Percentiles rank a stretch among this genome's conserved stretches.
Conservation (phyloP, 2,113 vertebrate species). For the Gobiocypris rarus region DNA sequence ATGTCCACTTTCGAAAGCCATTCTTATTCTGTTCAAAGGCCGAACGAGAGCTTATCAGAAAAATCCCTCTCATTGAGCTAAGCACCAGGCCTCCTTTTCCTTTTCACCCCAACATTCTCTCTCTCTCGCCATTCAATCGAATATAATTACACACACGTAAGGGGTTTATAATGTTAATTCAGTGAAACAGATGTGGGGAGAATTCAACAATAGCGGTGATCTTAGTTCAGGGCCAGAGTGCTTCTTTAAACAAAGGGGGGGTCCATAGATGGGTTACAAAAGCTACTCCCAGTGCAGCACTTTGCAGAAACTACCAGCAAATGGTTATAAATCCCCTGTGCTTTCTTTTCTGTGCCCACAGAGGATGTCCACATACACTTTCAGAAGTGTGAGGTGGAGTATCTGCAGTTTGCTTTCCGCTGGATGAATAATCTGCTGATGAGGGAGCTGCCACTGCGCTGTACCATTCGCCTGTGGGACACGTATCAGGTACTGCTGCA, state of each 20-base stretch:
- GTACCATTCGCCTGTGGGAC: slow-evolving; percentile 94
- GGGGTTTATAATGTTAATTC: slow-evolving; percentile 45
- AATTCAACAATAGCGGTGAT: slow-evolving; percentile 5
- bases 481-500: slow-evolving; percentile 87
- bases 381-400: slow-evolving; percentile 91
- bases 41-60: slow-evolving; percentile 48
- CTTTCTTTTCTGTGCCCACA: slow-evolving; percentile 65
- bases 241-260: slow-evolving; percentile 17
- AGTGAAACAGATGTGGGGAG: slow-evolving; percentile 29
- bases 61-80: slow-evolving; percentile 29
- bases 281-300: slow-evolving; percentile 30
- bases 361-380: slow-evolving; percentile 91
- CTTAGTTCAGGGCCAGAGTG: slow-evolving; percentile 7
- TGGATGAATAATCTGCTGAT: slow-evolving; percentile 99
- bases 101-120: background rate
- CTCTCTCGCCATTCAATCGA: slow-evolving; percentile 25
- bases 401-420: slow-evolving; percentile 96
- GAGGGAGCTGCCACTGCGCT: slow-evolving; percentile 90
- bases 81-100: slow-evolving; percentile 3
- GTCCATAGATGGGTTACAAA: slow-evolving; percentile 16
- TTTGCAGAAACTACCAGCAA: background rate
- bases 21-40: slow-evolving; percentile 49
- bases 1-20: slow-evolving; percentile 40
- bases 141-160: slow-evolving; percentile 39
- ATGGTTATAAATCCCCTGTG: background rate